Base-by-base conservation (phyloP, 2,797 vertebrate genomes). In the Sciurus carolinensis region DNA sequence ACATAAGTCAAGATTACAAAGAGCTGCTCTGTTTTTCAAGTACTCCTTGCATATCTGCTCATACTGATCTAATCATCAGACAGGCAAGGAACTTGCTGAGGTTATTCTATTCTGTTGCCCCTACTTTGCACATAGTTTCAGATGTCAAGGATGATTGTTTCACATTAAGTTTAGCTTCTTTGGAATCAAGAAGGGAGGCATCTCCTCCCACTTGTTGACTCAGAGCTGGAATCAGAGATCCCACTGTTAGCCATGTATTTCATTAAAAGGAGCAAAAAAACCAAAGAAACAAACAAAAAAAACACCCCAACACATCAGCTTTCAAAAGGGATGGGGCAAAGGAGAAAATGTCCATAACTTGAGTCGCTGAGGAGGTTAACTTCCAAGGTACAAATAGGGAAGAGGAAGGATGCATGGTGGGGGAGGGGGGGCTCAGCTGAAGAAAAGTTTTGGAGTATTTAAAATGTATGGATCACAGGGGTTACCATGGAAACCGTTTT, bases 401-500 rank as follows among this genome's bases (percentile, higher is more conserved):
- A 67, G 50, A 83, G 33, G 57, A 89, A 20, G 3, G 57, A 82
- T 33, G 75, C 7, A n/a, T 0, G 14, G n/a, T 47, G 7, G 54
- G 33, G 3, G 28, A 22, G 13, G 14, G 18, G 5, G 24, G 36
- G 11, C 14, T 87, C 80, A 84, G 59, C 44, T 42, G 6, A 39
- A 91, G 50, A 91, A 89, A 95, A 93, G 87, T 69, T 62, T 62
- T 42, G 90, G 59, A 84, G 72, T 86, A 94, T 88, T 87, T 92
- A 76, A 88, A 95, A 95, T 83, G 42, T 95, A 96, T 62, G 77
- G 71, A 15, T 79, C 84, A 72, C 87, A 54, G 73, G 26, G 54
- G 71, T 95, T 92, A 47, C 85, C 85, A 30, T 36, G 72, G 96
- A 91, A 95, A 96, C 30, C 0, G 11, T 73, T 96, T 92, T 97